These are phyloP conservation scores for Spodoptera litura DNA, from an alignment of 1,140 invertebrate genomes.

Conservation along the genomic window DNA sequence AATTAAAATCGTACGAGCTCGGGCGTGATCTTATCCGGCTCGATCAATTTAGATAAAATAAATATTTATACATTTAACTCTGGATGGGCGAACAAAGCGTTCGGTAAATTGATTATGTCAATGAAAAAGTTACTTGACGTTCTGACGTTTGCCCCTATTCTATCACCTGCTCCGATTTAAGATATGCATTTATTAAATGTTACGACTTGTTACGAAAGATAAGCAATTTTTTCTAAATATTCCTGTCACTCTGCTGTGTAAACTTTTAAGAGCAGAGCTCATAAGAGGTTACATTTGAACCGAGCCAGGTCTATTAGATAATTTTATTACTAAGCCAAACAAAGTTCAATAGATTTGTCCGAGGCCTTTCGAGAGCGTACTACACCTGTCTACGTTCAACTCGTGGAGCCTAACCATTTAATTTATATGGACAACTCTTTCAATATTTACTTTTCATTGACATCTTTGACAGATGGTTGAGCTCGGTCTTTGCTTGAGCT, in stretches of 20 bases:
- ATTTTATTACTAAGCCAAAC: conserved; percentile 35
- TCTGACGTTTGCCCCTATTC: conserved; percentile 57
- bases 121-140: conserved; percentile 65
- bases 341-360: conserved; percentile 13
- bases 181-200: conserved; percentile 51
- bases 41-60: conserved; percentile 86
- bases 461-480: conserved; percentile 41
- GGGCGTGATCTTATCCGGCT: conserved; percentile 81
- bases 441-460: conserved; percentile 47
- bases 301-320: conserved; percentile 9
- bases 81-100: conserved; percentile 82
- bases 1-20: conserved; percentile 79
- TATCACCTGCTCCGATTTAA: conserved; percentile 60
- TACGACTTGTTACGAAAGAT: conserved; percentile 21
- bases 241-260: not conserved
- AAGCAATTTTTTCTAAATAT: conserved; percentile 3
- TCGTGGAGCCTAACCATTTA: not conserved
- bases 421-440: conserved; percentile 41
- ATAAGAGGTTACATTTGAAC: conserved; percentile 24
- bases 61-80: conserved; percentile 84
- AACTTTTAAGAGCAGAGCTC: not conserved
- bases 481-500: conserved; percentile 2
- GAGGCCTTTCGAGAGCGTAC: conserved; percentile 13
- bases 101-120: conserved; percentile 83
- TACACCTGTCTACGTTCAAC: conserved; percentile 4